A percentile compares a stretch with the other conserved stretches of the same genome.
Evolutionary conservation across 1,140 invertebrate species (phyloP).

Genomic region (Drosophila hydei): DNA sequence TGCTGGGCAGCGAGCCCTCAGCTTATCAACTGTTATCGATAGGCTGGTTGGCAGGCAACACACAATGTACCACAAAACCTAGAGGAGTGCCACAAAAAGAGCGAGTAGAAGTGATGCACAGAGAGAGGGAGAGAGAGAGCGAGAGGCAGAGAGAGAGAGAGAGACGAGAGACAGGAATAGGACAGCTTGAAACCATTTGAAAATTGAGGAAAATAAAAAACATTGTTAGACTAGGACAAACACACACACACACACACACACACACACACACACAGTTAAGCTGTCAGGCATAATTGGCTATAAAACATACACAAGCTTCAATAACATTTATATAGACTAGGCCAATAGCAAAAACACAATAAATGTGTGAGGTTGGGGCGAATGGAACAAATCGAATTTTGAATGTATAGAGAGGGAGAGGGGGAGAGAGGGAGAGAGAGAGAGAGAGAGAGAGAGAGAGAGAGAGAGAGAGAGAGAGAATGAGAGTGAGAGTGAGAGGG

Average conservation of each 20-base stretch:
- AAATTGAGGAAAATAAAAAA: slow-evolving; percentile 5
- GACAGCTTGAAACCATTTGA: slow-evolving; percentile 3
- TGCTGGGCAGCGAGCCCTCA: slow-evolving; percentile 33
- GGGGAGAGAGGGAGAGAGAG: no score
- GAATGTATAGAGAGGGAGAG: neutral
- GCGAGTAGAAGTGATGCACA: neutral
- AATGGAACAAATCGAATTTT: neutral
- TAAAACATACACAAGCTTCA: slow-evolving; percentile 50
- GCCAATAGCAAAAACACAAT: neutral
- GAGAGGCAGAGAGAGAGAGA: neutral
- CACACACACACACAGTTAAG: neutral
- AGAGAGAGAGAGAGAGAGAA: no score
- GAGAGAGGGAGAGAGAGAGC: neutral
- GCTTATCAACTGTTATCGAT: slow-evolving; percentile 73
- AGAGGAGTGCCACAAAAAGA: neutral
- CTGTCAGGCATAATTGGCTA: slow-evolving; percentile 60
- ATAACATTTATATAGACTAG: slow-evolving; percentile 55
- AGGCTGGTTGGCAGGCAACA: slow-evolving; percentile 38
- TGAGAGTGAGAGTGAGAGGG: no score
- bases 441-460: no score
- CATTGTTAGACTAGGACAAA: slow-evolving; percentile 1
- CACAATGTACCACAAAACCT: neutral
- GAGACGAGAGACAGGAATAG: neutral
- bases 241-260: slow-evolving; percentile 1
- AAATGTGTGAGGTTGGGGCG: neutral